Conservation (phyloP, 2,888 invertebrate genomes). For the Zygogramma bicolorata region DNA sequence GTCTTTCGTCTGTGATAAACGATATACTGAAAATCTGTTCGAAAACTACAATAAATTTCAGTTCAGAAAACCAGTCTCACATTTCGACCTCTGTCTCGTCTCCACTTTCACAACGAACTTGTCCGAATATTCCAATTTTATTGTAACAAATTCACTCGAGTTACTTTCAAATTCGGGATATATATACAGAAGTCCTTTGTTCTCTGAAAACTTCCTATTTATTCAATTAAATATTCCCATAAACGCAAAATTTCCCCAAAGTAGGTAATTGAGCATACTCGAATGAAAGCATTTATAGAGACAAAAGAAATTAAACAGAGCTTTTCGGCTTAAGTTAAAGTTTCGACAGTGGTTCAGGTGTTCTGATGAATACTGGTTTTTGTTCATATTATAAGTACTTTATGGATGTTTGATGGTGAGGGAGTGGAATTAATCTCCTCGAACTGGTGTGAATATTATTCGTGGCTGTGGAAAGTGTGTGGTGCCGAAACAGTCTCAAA, state of each 20-base stretch:
- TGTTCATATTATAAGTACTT: background rate
- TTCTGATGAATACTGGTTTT: background rate
- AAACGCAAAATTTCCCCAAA: constrained; percentile 31
- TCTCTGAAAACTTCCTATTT: constrained; percentile 23
- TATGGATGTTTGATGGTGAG: background rate
- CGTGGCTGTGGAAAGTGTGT: no score
- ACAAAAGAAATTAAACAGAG: constrained; percentile 33
- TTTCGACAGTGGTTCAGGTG: constrained; percentile 6
- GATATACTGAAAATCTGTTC: no score
- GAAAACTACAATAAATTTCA: no score
- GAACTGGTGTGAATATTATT: background rate
- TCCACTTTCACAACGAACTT: background rate
- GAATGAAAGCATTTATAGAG: constrained; percentile 31
- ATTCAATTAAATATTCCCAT: constrained; percentile 27
- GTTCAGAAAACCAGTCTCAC: no score
- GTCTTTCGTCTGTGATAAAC: no score
- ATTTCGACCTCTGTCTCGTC: background rate
- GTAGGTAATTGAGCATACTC: constrained; percentile 35
- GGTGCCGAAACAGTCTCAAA: no score
- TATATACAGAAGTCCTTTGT: constrained; percentile 21
- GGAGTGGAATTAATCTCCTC: background rate
- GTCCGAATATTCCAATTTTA: background rate
- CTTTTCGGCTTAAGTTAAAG: constrained; percentile 14
- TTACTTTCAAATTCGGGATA: background rate
- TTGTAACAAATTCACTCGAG: background rate